These are phyloP conservation scores for Operophtera brumata DNA, from an alignment of 2,888 invertebrate genomes.

Conservation along the genomic window DNA sequence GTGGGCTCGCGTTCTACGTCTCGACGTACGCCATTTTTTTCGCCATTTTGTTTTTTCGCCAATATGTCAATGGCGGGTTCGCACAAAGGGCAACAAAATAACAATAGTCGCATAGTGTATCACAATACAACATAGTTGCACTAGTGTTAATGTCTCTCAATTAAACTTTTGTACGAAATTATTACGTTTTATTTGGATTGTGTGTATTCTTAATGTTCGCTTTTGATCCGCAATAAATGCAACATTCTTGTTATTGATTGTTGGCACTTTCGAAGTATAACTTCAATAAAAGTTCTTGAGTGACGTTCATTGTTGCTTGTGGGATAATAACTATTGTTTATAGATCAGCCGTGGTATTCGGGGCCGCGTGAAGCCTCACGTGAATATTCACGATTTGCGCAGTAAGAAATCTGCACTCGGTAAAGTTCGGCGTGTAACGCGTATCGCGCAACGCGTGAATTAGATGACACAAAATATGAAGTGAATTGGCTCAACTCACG, in stretches of 20 bases:
- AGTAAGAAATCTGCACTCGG: too few species aligned
- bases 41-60: conserved; percentile 29
- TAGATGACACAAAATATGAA: too few species aligned
- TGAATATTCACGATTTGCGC: too few species aligned
- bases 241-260: conserved; percentile 7
- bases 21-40: conserved; percentile 17
- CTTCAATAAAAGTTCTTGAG: not conserved
- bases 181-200: conserved; percentile 30
- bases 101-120: conserved; percentile 17
- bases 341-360: too few species aligned
- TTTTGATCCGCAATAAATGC: conserved; percentile 24
- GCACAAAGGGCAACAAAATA: conserved; percentile 33
- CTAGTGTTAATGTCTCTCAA: conserved; percentile 47
- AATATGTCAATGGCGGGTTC: conserved; percentile 23
- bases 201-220: conserved; percentile 22
- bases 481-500: too few species aligned
- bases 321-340: not conserved
- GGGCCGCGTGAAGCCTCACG: too few species aligned
- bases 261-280: conserved; percentile 8
- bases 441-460: too few species aligned
- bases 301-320: not conserved
- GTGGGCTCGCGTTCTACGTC: conserved; percentile 41
- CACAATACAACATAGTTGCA: conserved; percentile 40
- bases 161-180: conserved; percentile 38
- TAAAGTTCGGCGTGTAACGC: too few species aligned